Evolutionary conservation across 2,888 invertebrate genomes (phyloP), one percentile per base, ranked within the genome.

Genomic region (Drosophila lacicola): DNA sequence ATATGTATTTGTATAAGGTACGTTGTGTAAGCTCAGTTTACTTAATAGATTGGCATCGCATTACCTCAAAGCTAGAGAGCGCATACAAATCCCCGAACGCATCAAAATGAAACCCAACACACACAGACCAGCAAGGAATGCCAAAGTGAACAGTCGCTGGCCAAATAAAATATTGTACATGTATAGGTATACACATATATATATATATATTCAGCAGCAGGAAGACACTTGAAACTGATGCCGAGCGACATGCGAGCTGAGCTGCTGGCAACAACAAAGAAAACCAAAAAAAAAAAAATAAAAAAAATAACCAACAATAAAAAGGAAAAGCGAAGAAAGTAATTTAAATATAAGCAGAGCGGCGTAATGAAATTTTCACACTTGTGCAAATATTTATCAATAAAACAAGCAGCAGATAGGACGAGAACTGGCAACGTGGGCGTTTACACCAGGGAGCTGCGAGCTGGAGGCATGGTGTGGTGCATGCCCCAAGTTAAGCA

Each of bases 311-410:
- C 33, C 19, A 64, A 36, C n/a, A 34, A 64, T 29, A 21, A 47
- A 64, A 56, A 66, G 49, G 29, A 29, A 29, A 71, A 70, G 71
- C 69, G 73, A 78, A 70, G 72, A 65, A 80, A 79, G 78, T 89
- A 90, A 89, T 89, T 89, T 89, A 90, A 89, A 90, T 89, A 89
- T 90, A 90, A 88, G 89, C 85, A 89, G 75, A 80, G 81, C 68
- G 78, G 80, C 82, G 90, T 89, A 89, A 89, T 89, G 90, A 89
- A 89, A 89, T 89, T 86, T 90, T 90, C 89, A 84, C 88, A 90
- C 90, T 88, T 89, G 89, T 80, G 90, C 88, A 90, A 90, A 90
- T 89, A 90, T 90, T 87, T 90, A 83, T 81, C 87, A 87, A 88
- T 88, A 90, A 81, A 77, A 86, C 70, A 79, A 76, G 56, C 69